phyloP scores from a whole-genome alignment of 2,113 vertebrate genomes.

The Nipponia nippon region DNA sequence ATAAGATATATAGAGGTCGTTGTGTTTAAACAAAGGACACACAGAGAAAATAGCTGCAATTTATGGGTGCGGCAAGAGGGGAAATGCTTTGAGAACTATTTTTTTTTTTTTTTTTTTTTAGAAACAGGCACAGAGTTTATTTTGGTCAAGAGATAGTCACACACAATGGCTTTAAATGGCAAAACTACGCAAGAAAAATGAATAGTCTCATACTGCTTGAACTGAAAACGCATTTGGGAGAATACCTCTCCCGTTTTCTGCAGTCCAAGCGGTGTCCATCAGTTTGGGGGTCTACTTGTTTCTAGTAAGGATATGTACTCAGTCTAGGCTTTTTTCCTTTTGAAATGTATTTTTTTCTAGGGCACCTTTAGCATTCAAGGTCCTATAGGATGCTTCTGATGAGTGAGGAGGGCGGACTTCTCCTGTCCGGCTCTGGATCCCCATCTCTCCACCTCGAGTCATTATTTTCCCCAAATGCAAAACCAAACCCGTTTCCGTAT shows the following conservation, averaged over 20 bases:
- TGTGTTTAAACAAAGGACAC: constrained; percentile 46
- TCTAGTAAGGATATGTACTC: background rate
- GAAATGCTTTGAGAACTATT: constrained; percentile 35
- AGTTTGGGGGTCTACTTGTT: background rate
- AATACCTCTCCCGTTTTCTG: background rate
- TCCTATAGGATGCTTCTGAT: background rate
- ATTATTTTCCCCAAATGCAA: background rate
- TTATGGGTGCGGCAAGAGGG: constrained; percentile 30
- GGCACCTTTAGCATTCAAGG: background rate
- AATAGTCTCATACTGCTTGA: background rate
- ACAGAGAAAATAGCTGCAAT: constrained; percentile 43
- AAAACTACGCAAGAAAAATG: background rate
- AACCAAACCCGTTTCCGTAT: background rate
- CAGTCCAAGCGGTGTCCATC: background rate
- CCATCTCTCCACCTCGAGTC: background rate
- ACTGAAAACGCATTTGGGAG: background rate
- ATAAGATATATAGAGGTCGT: background rate
- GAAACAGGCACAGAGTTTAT: constrained; percentile 10
- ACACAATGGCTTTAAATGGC: background rate
- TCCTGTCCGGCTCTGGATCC: background rate
- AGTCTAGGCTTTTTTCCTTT: background rate
- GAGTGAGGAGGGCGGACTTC: background rate
- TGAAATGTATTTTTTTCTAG: background rate
- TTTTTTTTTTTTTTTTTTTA: background rate
- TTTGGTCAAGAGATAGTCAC: constrained; percentile 46